Evolutionary conservation across 2,797 vertebrate species (phyloP).

Genomic region (Poliocrania exsul): DNA sequence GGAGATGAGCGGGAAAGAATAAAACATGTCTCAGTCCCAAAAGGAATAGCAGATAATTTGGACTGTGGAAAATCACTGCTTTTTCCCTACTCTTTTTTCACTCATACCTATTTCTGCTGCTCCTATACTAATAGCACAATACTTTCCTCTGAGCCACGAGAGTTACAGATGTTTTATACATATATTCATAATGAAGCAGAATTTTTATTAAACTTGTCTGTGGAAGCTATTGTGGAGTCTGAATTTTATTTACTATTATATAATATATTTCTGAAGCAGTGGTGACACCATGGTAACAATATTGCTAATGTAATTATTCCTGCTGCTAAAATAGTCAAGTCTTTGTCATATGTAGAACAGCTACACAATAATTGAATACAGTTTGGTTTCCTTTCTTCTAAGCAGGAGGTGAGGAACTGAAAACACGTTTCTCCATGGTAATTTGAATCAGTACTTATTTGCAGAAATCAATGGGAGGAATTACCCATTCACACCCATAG

Average conservation of each 20-base stretch:
- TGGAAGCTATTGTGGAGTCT: constrained; percentile 36
- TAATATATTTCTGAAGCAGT: constrained; percentile 37
- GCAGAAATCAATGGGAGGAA: constrained; percentile 11
- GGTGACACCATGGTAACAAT: constrained; percentile 66
- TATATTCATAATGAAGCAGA: constrained; percentile 45
- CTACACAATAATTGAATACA: constrained; percentile 37
- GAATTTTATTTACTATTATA: constrained; percentile 54
- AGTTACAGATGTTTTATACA: constrained; percentile 40
- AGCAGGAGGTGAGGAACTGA: constrained; percentile 47
- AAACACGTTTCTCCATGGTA: constrained; percentile 34
- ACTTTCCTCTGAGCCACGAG: background rate
- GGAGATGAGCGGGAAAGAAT: background rate
- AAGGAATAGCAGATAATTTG: background rate
- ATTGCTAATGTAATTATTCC: constrained; percentile 65
- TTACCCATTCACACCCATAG: background rate
- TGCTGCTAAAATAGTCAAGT: constrained; percentile 41
- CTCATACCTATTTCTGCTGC: background rate
- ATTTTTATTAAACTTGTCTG: constrained; percentile 59
- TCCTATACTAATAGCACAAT: background rate
- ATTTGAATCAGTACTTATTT: constrained; percentile 51
- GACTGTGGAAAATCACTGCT: background rate
- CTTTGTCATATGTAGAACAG: constrained; percentile 29
- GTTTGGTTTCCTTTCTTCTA: constrained; percentile 42
- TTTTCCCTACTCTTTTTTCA: background rate
- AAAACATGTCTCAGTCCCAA: background rate